These are phyloP conservation scores for Liposcelis brunnea DNA, from an alignment of 2,888 invertebrate genomes.

Conservation along the genomic window DNA sequence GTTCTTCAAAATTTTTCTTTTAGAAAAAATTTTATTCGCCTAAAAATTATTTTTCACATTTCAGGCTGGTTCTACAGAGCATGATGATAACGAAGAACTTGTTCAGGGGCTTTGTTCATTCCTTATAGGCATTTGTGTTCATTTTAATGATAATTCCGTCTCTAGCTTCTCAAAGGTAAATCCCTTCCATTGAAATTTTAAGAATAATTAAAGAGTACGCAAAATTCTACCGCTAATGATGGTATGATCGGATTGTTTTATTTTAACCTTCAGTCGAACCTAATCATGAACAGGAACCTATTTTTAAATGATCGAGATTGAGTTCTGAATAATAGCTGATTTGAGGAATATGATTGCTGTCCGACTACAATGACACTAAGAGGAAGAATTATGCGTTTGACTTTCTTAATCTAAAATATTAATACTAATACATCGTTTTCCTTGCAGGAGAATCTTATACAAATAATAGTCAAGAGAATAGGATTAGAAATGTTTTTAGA, in stretches of 20 bases:
- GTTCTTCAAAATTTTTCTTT: background rate
- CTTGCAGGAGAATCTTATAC: conserved; percentile 48
- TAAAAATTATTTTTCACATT: background rate
- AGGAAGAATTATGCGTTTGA: no score
- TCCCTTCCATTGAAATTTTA: conserved; percentile 1
- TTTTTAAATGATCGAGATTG: no score
- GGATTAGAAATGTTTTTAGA: conserved; percentile 76
- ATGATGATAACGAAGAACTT: conserved; percentile 78
- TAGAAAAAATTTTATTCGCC: background rate
- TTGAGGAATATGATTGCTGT: no score
- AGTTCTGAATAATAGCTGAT: no score
- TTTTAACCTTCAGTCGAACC: no score
- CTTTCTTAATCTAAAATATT: no score
- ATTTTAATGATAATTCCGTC: conserved; percentile 72
- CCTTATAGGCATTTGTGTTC: conserved; percentile 78
- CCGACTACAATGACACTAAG: no score
- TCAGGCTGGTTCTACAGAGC: conserved; percentile 60
- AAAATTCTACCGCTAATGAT: no score
- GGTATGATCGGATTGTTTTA: no score
- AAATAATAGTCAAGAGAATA: conserved; percentile 74
- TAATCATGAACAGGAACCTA: no score
- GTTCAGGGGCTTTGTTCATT: conserved; percentile 83
- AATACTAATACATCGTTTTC: conserved; percentile 7
- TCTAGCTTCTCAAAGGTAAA: conserved; percentile 48
- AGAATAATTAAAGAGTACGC: no score